phyloP scores from a whole-genome alignment of 2,888 invertebrate genomes.

The Temnothorax rugatulus region DNA sequence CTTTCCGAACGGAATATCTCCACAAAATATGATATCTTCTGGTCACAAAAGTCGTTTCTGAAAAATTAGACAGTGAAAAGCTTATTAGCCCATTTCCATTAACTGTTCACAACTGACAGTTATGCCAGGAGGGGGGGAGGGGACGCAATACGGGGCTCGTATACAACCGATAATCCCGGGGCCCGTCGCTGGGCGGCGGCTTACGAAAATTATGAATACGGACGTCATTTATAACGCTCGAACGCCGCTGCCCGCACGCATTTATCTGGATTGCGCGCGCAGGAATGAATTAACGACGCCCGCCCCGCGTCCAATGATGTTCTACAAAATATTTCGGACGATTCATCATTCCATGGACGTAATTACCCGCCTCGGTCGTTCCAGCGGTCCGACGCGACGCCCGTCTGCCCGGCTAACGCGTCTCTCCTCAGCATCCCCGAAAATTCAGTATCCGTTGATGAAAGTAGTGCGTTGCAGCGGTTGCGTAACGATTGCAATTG shows the following conservation, averaged over 20 bases:
- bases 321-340: slow-evolving; percentile 79
- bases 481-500: not conserved
- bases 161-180: slow-evolving; percentile 63
- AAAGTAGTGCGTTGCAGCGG: not conserved
- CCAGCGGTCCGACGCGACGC: slow-evolving; percentile 51
- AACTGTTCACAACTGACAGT: slow-evolving; percentile 33
- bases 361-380: slow-evolving; percentile 75
- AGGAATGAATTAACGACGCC: slow-evolving; percentile 77
- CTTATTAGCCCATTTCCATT: slow-evolving; percentile 28
- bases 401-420: slow-evolving; percentile 20
- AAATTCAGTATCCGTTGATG: slow-evolving; percentile 11
- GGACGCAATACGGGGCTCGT: slow-evolving; percentile 51
- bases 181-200: slow-evolving; percentile 65
- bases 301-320: slow-evolving; percentile 75
- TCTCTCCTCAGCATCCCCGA: slow-evolving; percentile 19
- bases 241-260: slow-evolving; percentile 69
- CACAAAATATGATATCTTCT: not conserved
- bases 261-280: slow-evolving; percentile 76
- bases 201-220: slow-evolving; percentile 80
- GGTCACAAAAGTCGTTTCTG: not conserved
- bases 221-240: slow-evolving; percentile 81
- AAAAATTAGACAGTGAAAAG: slow-evolving; percentile 61
- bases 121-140: slow-evolving; percentile 34
- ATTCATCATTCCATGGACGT: slow-evolving; percentile 80
- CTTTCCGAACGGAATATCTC: not conserved